These are phyloP conservation scores for Ochotona princeps DNA, from an alignment of 2,113 vertebrate genomes.

Conservation along the genomic window DNA sequence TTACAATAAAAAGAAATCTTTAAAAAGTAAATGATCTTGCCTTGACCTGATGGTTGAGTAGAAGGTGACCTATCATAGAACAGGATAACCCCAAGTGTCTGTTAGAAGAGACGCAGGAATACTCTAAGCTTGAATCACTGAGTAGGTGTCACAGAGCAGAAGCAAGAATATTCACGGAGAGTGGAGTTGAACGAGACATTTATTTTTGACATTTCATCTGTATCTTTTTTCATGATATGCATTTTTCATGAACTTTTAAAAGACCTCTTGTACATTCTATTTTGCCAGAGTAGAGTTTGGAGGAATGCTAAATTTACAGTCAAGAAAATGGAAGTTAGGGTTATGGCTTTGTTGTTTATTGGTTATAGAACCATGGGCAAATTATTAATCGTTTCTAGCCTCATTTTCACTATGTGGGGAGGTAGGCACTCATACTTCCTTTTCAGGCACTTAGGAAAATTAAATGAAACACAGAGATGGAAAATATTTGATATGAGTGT, in stretches of 20 bases:
- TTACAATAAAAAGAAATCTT: too few relatives aligned
- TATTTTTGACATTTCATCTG: neutral
- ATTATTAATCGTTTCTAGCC: neutral
- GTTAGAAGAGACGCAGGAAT: neutral
- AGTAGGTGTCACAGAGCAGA: neutral
- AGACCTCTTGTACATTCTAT: neutral
- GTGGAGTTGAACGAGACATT: too few relatives aligned
- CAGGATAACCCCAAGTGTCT: neutral
- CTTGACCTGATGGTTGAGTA: neutral
- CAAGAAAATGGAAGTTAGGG: slow-evolving; percentile 2
- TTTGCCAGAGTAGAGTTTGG: neutral
- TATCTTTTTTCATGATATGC: slow-evolving; percentile 69
- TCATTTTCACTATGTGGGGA: neutral
- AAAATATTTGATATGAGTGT: neutral
- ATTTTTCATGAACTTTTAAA: too few relatives aligned
- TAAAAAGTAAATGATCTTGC: too few relatives aligned
- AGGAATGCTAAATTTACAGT: neutral
- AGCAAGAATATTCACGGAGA: too few relatives aligned
- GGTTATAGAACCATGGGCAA: neutral
- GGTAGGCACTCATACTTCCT: neutral
- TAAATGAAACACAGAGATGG: neutral
- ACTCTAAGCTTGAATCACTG: neutral
- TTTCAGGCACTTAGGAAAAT: slow-evolving; percentile 1
- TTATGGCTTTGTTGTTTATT: slow-evolving; percentile 22
- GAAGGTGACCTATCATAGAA: neutral